Conservation (phyloP, 2,888 invertebrate species). For the Metallyticus violacea region DNA sequence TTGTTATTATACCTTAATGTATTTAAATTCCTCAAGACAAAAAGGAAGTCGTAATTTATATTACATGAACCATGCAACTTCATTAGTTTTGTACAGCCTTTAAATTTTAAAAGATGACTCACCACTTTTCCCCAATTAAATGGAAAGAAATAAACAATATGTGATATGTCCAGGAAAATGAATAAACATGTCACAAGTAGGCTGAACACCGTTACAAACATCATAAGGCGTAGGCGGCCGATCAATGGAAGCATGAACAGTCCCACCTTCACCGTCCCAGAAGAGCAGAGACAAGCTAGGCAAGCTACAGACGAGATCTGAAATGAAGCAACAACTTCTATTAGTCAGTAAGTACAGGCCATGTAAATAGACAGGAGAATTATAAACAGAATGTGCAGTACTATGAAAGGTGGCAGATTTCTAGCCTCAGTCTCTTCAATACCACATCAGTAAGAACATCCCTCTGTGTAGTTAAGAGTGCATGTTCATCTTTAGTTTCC, state of each 20-base stretch:
- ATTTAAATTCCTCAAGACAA: too few relatives aligned
- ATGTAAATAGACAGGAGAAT: too few relatives aligned
- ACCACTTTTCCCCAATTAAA: conserved; percentile 78
- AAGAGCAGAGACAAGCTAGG: conserved; percentile 70
- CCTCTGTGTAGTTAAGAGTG: too few relatives aligned
- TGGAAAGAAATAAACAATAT: conserved; percentile 73
- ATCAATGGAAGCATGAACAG: conserved; percentile 74
- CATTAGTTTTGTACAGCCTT: background rate
- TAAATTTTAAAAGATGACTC: conserved; percentile 44
- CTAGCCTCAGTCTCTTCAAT: too few relatives aligned
- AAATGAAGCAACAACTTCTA: conserved; percentile 31
- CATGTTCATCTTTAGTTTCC: too few relatives aligned
- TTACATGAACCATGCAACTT: too few relatives aligned
- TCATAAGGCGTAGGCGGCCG: conserved; percentile 71
- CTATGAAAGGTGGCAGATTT: too few relatives aligned
- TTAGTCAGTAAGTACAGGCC: background rate
- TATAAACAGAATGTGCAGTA: too few relatives aligned
- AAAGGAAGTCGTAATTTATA: too few relatives aligned
- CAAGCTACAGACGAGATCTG: conserved; percentile 71
- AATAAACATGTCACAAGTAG: conserved; percentile 70
- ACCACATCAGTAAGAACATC: too few relatives aligned
- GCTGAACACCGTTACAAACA: conserved; percentile 73
- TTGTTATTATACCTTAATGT: too few relatives aligned
- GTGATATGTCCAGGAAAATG: conserved; percentile 76
- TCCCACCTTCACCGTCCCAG: conserved; percentile 72